Evolutionary conservation across 2,888 invertebrate species (phyloP).

Genomic region (Halictus quadricinctus): DNA sequence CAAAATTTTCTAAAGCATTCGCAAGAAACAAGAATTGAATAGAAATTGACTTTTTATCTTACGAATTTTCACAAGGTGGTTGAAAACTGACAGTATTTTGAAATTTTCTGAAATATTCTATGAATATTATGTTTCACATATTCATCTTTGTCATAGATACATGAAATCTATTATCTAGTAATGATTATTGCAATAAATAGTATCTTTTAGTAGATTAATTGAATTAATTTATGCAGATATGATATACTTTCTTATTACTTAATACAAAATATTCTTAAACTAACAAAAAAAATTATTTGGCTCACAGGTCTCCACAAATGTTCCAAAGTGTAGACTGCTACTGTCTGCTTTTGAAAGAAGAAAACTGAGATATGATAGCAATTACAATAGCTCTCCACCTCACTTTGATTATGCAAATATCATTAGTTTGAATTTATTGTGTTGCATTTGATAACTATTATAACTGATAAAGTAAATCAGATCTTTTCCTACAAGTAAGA

Average conservation of each 20-base stretch:
- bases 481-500: background rate
- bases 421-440: background rate
- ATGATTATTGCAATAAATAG: background rate
- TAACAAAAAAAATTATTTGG: background rate
- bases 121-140: background rate
- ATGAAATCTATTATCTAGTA: background rate
- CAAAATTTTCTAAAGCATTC: background rate
- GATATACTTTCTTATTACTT: background rate
- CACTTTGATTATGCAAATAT: background rate
- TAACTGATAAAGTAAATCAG: background rate
- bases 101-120: slow-evolving; percentile 2
- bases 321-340: background rate
- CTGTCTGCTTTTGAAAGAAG: background rate
- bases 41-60: background rate
- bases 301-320: background rate
- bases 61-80: background rate
- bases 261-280: slow-evolving; percentile 7
- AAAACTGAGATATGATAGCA: background rate
- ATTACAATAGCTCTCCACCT: background rate
- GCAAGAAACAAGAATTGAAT: background rate
- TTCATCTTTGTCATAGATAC: background rate
- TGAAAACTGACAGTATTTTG: background rate
- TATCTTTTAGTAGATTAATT: background rate
- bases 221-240: background rate
- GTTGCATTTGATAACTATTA: background rate